Evolutionary conservation across 2,888 invertebrate species (phyloP).

Genomic region (Dicycla oo): DNA sequence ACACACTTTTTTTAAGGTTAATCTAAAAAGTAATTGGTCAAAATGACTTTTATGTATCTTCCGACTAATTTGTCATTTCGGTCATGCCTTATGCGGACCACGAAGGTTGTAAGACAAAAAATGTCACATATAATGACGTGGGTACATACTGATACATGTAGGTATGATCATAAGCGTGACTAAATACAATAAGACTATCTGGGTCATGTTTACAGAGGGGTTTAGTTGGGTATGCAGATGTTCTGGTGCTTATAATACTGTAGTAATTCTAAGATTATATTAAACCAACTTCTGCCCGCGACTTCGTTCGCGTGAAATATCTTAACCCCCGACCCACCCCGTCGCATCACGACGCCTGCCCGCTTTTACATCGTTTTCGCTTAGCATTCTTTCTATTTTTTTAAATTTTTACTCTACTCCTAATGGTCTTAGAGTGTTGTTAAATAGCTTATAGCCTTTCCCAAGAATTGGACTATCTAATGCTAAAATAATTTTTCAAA

Average conservation of each 20-base stretch:
- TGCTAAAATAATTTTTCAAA: too few relatives aligned
- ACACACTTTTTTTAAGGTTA: slow-evolving; percentile 37
- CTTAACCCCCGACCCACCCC: too few relatives aligned
- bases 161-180: slow-evolving; percentile 44
- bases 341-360: too few relatives aligned
- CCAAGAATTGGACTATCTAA: too few relatives aligned
- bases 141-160: not conserved
- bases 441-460: too few relatives aligned
- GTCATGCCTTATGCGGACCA: slow-evolving; percentile 38
- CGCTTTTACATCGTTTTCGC: too few relatives aligned
- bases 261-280: not conserved
- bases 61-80: slow-evolving; percentile 53
- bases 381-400: too few relatives aligned
- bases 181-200: slow-evolving; percentile 44
- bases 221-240: slow-evolving; percentile 1
- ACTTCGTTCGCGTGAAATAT: too few relatives aligned
- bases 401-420: too few relatives aligned
- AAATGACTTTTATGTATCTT: slow-evolving; percentile 45
- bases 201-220: slow-evolving; percentile 38
- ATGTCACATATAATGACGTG: slow-evolving; percentile 39
- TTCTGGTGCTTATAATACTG: not conserved
- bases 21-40: slow-evolving; percentile 43
- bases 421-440: too few relatives aligned
- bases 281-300: too few relatives aligned
- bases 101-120: slow-evolving; percentile 60